Evolutionary conservation across 1,140 invertebrate species (phyloP).

Genomic region (Drosophila gunungcola): DNA sequence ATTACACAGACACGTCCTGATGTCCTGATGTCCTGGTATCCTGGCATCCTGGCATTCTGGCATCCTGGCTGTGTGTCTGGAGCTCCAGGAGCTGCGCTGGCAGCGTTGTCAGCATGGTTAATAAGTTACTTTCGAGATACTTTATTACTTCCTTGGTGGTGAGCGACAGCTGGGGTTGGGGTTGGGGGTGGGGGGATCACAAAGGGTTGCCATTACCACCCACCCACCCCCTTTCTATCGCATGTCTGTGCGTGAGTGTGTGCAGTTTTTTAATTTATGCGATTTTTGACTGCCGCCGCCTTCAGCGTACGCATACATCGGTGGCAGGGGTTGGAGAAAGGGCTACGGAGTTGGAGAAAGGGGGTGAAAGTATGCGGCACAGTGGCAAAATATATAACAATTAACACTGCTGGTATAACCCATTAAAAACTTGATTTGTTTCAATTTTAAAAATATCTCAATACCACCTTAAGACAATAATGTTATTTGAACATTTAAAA

Average conservation of each 20-base stretch:
- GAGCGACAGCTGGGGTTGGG: slow-evolving; percentile 50
- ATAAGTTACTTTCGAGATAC: slow-evolving; percentile 82
- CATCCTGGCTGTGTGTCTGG: slow-evolving; percentile 27
- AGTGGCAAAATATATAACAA: background rate
- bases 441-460: too few species aligned
- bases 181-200: slow-evolving; percentile 7
- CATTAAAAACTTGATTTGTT: too few species aligned
- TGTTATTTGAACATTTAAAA: too few species aligned
- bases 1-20: slow-evolving; percentile 26
- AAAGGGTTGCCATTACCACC: slow-evolving; percentile 65
- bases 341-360: background rate
- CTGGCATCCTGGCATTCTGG: background rate
- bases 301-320: slow-evolving; percentile 17
- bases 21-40: slow-evolving; percentile 22
- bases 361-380: slow-evolving; percentile 7
- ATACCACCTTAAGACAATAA: too few species aligned
- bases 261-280: slow-evolving; percentile 79
- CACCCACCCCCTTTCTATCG: slow-evolving; percentile 11
- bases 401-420: too few species aligned
- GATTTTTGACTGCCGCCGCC: slow-evolving; percentile 69
- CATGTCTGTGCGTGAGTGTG: slow-evolving; percentile 50
- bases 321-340: background rate
- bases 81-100: slow-evolving; percentile 49
- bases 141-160: slow-evolving; percentile 79
- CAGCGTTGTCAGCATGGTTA: slow-evolving; percentile 80